Conservation (phyloP, 2,888 invertebrate genomes). For the Machimus rusticus region DNA sequence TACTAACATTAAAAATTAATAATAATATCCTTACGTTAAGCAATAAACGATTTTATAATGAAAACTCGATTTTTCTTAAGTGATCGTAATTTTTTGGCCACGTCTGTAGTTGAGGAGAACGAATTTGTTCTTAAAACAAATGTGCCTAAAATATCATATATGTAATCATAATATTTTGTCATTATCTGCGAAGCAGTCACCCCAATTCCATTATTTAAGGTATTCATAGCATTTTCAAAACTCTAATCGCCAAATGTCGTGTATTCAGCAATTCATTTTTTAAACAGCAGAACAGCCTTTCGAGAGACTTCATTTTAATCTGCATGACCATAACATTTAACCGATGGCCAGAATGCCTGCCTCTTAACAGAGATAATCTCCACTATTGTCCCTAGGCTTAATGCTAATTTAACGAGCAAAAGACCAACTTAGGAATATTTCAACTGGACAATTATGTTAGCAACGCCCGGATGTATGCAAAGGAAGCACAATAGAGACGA, state of each 20-base stretch:
- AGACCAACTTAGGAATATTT: background rate
- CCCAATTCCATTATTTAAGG: background rate
- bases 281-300: background rate
- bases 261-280: background rate
- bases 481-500: background rate
- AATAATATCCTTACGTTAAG: no score
- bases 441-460: background rate
- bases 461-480: background rate
- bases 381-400: background rate
- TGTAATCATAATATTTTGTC: no score
- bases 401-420: background rate
- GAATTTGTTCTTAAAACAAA: no score
- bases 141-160: no score
- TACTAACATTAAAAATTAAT: no score
- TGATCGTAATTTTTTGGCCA: no score
- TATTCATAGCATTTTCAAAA: background rate
- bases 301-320: background rate
- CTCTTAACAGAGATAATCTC: background rate
- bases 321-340: background rate
- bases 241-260: background rate
- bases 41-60: no score
- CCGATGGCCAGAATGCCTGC: background rate
- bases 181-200: background rate
- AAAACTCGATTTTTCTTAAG: no score
- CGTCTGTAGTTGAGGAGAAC: no score